These are phyloP conservation scores for Choreutis nemorana DNA, from an alignment of 2,888 invertebrate species.

Conservation along the genomic window DNA sequence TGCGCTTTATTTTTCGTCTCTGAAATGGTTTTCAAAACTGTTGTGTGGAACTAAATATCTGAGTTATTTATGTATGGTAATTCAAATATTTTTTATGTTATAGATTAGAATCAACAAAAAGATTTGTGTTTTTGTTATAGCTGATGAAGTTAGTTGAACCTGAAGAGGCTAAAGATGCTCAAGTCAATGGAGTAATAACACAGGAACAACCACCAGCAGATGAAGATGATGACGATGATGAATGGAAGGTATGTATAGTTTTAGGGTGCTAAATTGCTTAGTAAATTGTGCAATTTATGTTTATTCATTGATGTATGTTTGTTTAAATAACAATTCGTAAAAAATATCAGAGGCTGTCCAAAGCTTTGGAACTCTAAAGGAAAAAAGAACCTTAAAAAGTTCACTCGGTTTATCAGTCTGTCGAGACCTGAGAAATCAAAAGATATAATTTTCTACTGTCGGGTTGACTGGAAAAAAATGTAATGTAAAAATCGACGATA, in stretches of 20 bases:
- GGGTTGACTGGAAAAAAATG: too few relatives aligned
- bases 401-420: too few relatives aligned
- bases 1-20: conserved; percentile 7
- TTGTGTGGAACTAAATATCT: conserved; percentile 9
- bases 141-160: conserved; percentile 67
- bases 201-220: conserved; percentile 47
- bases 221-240: conserved; percentile 69
- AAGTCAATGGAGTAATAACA: conserved; percentile 48
- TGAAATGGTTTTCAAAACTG: conserved; percentile 7
- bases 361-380: too few relatives aligned
- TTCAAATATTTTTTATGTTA: conserved; percentile 1
- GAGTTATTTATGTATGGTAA: conserved; percentile 3
- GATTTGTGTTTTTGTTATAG: conserved; percentile 27
- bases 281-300: too few relatives aligned
- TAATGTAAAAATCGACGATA: too few relatives aligned
- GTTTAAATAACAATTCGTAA: too few relatives aligned
- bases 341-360: too few relatives aligned
- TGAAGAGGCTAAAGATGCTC: conserved; percentile 51
- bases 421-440: too few relatives aligned
- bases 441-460: too few relatives aligned
- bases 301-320: too few relatives aligned
- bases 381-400: too few relatives aligned
- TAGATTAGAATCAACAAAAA: neutral
- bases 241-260: conserved; percentile 77
- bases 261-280: too few relatives aligned